Percentiles rank a stretch among this genome's conserved stretches.
Evolutionary conservation across 2,888 invertebrate species (phyloP).

Genomic region (Trachelus stipa): DNA sequence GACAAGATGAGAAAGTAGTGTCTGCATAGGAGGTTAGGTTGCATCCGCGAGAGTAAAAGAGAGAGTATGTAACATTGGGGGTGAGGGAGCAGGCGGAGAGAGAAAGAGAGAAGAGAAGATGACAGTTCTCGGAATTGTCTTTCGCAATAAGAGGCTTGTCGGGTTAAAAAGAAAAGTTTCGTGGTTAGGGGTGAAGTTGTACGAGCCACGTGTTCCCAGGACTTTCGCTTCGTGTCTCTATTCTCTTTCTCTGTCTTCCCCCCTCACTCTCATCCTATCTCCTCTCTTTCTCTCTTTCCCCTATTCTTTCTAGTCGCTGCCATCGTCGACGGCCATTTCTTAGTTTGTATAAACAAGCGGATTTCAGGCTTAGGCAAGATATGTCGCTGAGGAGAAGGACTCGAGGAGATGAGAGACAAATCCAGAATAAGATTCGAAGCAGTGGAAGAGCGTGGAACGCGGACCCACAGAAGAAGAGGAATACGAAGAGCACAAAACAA

Average conservation of each 20-base stretch:
- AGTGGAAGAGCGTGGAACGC: background rate
- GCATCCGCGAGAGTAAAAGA: background rate
- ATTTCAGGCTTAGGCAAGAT: conserved; percentile 55
- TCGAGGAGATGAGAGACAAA: too few species aligned
- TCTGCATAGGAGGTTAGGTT: conserved; percentile 13
- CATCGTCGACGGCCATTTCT: conserved; percentile 29
- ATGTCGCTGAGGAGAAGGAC: conserved; percentile 28
- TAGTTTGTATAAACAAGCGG: conserved; percentile 61
- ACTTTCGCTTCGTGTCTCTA: background rate
- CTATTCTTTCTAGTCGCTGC: conserved; percentile 1
- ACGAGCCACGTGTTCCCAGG: conserved; percentile 28
- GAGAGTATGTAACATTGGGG: conserved; percentile 25
- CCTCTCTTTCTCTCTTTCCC: conserved; percentile 24
- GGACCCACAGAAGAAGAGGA: background rate
- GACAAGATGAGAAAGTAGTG: conserved; percentile 25
- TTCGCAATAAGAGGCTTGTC: conserved; percentile 60
- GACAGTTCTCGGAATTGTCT: conserved; percentile 44
- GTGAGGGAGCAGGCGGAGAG: conserved; percentile 13
- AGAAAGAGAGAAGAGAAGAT: background rate
- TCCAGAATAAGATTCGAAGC: conserved; percentile 6
- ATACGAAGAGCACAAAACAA: conserved; percentile 18
- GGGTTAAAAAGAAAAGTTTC: conserved; percentile 58
- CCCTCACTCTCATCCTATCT: conserved; percentile 3
- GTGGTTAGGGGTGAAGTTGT: conserved; percentile 59
- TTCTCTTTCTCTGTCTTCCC: conserved; percentile 16